A percentile compares a stretch with the other conserved stretches of the same genome.
Conservation (phyloP, 2,888 invertebrate genomes). For the Ichneumoninae sp. region DNA sequence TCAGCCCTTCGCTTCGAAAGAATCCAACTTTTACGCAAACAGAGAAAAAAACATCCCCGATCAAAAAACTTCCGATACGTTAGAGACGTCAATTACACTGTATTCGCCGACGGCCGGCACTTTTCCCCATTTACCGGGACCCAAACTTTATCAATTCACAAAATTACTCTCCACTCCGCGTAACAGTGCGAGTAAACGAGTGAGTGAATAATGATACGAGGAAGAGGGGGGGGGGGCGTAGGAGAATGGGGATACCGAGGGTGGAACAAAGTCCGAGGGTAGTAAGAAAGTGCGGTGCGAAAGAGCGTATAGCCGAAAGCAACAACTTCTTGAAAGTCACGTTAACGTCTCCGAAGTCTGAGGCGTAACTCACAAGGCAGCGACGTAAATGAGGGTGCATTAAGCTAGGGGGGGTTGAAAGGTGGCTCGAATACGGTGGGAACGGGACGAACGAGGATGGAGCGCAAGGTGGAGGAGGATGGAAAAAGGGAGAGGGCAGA, state of each 20-base stretch:
- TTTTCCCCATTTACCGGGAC: not conserved
- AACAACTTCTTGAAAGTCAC: slow-evolving; percentile 73
- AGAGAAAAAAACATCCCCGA: no score
- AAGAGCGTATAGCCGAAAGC: slow-evolving; percentile 62
- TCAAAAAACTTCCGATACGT: not conserved
- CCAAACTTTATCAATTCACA: slow-evolving; percentile 19
- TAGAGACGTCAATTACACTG: not conserved
- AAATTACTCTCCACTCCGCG: slow-evolving; percentile 9
- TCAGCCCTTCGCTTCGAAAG: no score
- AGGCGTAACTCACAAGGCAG: slow-evolving; percentile 72
- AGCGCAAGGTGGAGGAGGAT: slow-evolving; percentile 60
- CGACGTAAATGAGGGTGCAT: slow-evolving; percentile 77
- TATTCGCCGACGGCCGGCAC: not conserved
- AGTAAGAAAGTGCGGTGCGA: slow-evolving; percentile 59
- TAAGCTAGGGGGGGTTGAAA: slow-evolving; percentile 69
- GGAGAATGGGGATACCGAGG: slow-evolving; percentile 22
- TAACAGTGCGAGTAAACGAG: slow-evolving; percentile 10
- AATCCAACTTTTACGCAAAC: no score
- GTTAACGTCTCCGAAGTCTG: slow-evolving; percentile 73
- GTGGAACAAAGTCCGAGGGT: slow-evolving; percentile 31
- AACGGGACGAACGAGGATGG: slow-evolving; percentile 42
- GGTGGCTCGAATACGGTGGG: slow-evolving; percentile 49
- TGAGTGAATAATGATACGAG: slow-evolving; percentile 31
- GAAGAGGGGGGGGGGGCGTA: not conserved
- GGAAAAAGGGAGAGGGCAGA: slow-evolving; percentile 21